phyloP scores from a whole-genome alignment of 64 coral and sea anemone genomes.

The Cladopsammia gracilis region DNA sequence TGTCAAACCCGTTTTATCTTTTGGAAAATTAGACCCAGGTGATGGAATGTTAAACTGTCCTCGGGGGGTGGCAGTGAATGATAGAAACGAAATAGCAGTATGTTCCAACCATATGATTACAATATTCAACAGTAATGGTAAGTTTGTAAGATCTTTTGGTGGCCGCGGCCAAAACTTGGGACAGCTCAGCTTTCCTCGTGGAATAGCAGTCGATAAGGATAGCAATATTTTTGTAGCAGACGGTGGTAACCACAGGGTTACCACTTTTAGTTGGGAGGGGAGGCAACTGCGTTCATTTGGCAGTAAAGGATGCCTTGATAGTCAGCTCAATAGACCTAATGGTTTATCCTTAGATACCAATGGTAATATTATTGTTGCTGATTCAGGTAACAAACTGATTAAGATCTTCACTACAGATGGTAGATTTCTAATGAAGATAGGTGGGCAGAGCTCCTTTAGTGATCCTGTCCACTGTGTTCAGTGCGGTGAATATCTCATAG shows the following conservation, averaged over 20 bases:
- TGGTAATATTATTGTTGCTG: no score
- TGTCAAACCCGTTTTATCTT: neutral
- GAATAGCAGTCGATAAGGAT: no score
- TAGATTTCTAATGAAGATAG: no score
- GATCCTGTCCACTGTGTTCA: neutral
- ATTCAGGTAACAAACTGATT: no score
- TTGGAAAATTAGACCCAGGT: neutral
- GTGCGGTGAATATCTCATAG: slow-evolving; percentile 17
- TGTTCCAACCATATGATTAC: neutral
- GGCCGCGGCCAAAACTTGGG: neutral
- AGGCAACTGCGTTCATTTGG: neutral
- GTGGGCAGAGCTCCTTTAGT: no score
- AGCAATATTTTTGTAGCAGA: no score
- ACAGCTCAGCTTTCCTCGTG: no score
- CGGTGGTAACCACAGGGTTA: no score
- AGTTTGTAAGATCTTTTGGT: neutral
- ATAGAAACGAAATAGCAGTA: neutral
- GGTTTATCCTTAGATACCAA: no score
- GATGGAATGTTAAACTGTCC: neutral
- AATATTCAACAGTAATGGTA: neutral
- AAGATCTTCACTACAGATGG: no score
- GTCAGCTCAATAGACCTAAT: no score
- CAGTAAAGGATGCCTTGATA: no score
- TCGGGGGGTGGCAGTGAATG: neutral
- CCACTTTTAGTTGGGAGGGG: neutral